Conservation (phyloP, 2,888 invertebrate genomes). For the Drosophila ezoana region DNA sequence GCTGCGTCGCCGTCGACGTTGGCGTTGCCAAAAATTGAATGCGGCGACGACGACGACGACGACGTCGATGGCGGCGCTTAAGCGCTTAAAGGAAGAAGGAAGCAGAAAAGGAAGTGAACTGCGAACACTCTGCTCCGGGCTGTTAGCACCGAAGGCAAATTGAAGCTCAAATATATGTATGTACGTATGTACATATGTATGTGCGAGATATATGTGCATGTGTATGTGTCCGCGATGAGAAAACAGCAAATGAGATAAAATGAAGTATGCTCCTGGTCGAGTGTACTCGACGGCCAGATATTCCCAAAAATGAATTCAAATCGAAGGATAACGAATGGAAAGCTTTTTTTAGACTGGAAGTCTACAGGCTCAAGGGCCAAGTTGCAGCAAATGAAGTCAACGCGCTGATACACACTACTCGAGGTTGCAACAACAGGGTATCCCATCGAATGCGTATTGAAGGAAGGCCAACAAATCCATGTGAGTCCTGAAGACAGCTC, state of each 20-base stretch:
- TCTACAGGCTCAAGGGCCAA: too few species aligned
- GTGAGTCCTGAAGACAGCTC: neutral
- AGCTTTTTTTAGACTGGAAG: too few species aligned
- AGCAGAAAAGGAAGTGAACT: constrained; percentile 77
- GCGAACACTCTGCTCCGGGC: constrained; percentile 41
- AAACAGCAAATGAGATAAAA: constrained; percentile 4
- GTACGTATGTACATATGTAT: neutral
- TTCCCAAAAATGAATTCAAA: too few species aligned
- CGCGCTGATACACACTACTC: too few species aligned
- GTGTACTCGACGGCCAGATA: constrained; percentile 1
- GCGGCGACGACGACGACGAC: constrained; percentile 33
- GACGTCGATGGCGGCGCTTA: constrained; percentile 68
- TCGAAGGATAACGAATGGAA: too few species aligned
- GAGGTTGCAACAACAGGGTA: neutral
- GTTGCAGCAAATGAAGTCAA: too few species aligned
- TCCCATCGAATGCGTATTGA: neutral
- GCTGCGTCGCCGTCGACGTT: constrained; percentile 52
- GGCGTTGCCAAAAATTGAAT: constrained; percentile 68
- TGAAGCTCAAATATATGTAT: constrained; percentile 17
- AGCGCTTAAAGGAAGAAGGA: constrained; percentile 75
- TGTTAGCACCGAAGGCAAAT: constrained; percentile 41
- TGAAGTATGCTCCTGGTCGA: neutral
- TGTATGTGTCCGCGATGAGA: neutral
- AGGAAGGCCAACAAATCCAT: neutral
- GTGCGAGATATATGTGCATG: neutral